Percentiles rank a stretch among this genome's conserved stretches.
Evolutionary conservation across 2,888 invertebrate genomes (phyloP).

Genomic region (Drosophila quinaria): DNA sequence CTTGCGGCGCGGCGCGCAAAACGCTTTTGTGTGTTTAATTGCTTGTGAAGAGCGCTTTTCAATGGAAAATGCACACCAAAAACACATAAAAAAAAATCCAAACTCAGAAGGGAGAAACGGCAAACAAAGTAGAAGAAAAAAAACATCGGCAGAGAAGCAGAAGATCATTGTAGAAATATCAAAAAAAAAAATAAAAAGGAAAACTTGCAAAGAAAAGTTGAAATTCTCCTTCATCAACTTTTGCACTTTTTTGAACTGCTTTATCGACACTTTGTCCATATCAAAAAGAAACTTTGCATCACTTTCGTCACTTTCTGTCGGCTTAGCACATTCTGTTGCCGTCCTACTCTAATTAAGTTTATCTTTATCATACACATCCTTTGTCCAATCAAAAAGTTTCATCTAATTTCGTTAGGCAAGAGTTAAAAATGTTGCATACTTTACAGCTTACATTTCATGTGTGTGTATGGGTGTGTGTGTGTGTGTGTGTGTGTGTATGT

Average conservation of each 20-base stretch:
- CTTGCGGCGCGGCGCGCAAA: slow-evolving; percentile 75
- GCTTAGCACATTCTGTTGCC: not conserved
- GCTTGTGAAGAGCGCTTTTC: slow-evolving; percentile 84
- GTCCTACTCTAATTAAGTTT: not conserved
- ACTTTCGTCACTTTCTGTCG: not conserved
- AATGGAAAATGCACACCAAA: slow-evolving; percentile 73
- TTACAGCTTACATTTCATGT: slow-evolving; percentile 11
- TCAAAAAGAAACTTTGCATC: not conserved
- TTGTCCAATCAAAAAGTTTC: slow-evolving; percentile 28
- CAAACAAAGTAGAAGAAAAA: not conserved
- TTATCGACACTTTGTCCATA: slow-evolving; percentile 2
- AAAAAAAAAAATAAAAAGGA: not conserved
- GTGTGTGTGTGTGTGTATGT: slow-evolving; percentile 8
- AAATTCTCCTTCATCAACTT: slow-evolving; percentile 7
- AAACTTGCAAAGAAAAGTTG: not conserved
- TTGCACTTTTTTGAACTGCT: not conserved
- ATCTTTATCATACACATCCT: not conserved
- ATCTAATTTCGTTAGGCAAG: slow-evolving; percentile 34
- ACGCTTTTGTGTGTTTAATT: slow-evolving; percentile 85
- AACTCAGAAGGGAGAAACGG: slow-evolving; percentile 16
- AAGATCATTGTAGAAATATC: slow-evolving; percentile 2
- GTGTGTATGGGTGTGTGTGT: slow-evolving; percentile 5
- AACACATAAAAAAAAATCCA: slow-evolving; percentile 39
- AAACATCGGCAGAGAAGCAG: slow-evolving; percentile 16
- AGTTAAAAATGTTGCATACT: slow-evolving; percentile 43